Conservation (phyloP, 2,888 invertebrate genomes). For the Sinohyriopsis cumingii region DNA sequence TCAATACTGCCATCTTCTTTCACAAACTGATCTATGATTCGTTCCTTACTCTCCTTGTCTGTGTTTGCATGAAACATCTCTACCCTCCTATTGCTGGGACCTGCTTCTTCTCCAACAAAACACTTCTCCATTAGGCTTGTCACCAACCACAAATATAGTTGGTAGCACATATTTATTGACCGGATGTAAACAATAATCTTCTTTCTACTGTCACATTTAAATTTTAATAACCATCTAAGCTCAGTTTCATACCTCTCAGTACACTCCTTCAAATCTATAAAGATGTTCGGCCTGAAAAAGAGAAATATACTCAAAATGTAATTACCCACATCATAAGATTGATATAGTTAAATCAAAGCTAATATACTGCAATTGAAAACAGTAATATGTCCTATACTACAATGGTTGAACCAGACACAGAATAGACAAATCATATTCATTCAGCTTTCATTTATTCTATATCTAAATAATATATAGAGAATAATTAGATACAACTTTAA, state of each 20-base stretch:
- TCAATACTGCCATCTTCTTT: conserved; percentile 7
- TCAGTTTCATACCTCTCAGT: conserved; percentile 13
- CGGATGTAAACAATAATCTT: conserved; percentile 16
- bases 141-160: conserved; percentile 17
- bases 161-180: conserved; percentile 17
- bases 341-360: too few species aligned
- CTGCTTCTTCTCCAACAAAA: neutral
- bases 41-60: conserved; percentile 11
- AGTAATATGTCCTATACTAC: too few species aligned
- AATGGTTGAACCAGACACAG: too few species aligned
- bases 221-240: conserved; percentile 11
- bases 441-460: too few species aligned
- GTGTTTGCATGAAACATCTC: conserved; percentile 31
- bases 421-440: too few species aligned
- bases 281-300: conserved; percentile 16
- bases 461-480: too few species aligned
- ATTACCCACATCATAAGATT: neutral
- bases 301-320: neutral
- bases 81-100: conserved; percentile 2
- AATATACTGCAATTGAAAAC: too few species aligned
- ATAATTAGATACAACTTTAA: too few species aligned
- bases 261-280: conserved; percentile 5
- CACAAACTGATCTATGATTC: conserved; percentile 16
- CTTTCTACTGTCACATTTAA: neutral
- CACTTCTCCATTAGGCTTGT: conserved; percentile 7